Evolutionary conservation across 2,797 vertebrate genomes (phyloP), one percentile per base, ranked within the genome.

Genomic region (Amazonetta brasiliensis): DNA sequence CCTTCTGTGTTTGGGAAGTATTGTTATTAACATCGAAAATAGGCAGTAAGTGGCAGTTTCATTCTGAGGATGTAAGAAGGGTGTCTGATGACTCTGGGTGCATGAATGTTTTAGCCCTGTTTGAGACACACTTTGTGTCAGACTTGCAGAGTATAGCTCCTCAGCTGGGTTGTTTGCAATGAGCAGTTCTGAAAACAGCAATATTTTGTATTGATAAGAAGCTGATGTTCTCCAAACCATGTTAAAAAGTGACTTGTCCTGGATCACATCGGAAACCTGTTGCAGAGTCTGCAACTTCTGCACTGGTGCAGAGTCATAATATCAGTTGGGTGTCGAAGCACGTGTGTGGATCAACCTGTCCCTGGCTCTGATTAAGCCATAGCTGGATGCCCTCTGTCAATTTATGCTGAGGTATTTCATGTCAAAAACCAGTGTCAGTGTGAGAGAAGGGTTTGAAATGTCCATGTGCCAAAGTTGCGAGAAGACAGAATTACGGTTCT

Each of bases 21-120:
- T 16, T 92, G 55, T 75, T 94, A 71, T 67, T 35, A 14, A 19
- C 59, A 88, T 94, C 69, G 55, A 50, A 91, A 89, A 91, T 80
- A 87, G 85, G 72, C 68, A 94, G 69, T 72, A 74, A 95, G 28
- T 78, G 85, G 75, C 71, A 87, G 43, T 58, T 88, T 74, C 0
- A 0, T 89, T 91, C 30, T 78, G 26, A 86, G 79, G 62, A 73
- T 18, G 9, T 91, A 66, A 80, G 60, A 84, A 59, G 17, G 46
- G 30, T 17, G 54, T 80, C 30, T 84, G 56, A 37, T 77, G 52
- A 30, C 64, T 82, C 20, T 58, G 58, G 25, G 31, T 44, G 5
- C 48, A 58, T 60, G 23, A 81, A 75, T 71, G 33, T 77, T 91
- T 82, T 58, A 67, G 22, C 8, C 25, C 9, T 80, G 2, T 60